These are phyloP conservation scores for Oreohelix idahoensis DNA, from an alignment of 1,140 invertebrate genomes.

Conservation along the genomic window DNA sequence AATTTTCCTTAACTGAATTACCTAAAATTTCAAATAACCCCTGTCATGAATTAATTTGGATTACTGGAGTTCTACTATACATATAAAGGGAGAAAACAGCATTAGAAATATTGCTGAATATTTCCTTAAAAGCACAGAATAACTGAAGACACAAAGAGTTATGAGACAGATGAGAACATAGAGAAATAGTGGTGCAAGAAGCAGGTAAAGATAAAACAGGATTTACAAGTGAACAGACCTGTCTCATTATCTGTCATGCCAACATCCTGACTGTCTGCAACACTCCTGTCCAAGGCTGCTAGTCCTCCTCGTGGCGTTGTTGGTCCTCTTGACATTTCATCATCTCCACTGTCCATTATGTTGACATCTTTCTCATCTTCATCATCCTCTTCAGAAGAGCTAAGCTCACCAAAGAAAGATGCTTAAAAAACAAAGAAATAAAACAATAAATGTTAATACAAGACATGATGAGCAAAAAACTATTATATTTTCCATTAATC, in stretches of 20 bases:
- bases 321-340: conserved; percentile 57
- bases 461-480: too few relatives aligned
- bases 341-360: conserved; percentile 68
- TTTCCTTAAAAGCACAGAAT: too few relatives aligned
- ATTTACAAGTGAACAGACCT: background rate
- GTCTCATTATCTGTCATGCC: conserved; percentile 26
- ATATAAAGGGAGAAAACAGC: too few relatives aligned
- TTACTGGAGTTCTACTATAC: too few relatives aligned
- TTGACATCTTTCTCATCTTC: conserved; percentile 69
- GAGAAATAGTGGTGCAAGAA: background rate
- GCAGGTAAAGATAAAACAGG: background rate
- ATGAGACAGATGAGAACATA: too few relatives aligned
- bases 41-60: too few relatives aligned
- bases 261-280: background rate
- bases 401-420: conserved; percentile 65
- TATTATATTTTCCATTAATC: too few relatives aligned
- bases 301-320: conserved; percentile 42
- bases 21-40: too few relatives aligned
- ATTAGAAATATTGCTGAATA: too few relatives aligned
- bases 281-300: background rate
- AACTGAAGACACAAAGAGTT: too few relatives aligned
- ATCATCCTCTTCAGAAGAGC: conserved; percentile 68
- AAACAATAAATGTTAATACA: background rate
- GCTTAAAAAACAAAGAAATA: conserved; percentile 33
- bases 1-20: too few relatives aligned